Conservation (phyloP, 2,113 vertebrate species). For the Apteryx owenii region DNA sequence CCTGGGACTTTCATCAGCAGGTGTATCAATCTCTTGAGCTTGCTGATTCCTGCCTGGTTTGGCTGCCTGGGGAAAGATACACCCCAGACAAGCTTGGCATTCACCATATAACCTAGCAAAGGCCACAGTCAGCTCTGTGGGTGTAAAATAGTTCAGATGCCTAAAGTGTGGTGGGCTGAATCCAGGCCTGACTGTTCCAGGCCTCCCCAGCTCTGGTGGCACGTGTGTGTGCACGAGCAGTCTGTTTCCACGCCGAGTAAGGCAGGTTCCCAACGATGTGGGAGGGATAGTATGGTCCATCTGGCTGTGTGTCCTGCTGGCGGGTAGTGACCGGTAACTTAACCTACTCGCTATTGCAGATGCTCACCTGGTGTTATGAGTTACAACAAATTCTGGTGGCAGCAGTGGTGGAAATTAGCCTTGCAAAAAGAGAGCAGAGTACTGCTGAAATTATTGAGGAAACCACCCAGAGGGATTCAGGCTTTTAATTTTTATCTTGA, state of each 20-base stretch:
- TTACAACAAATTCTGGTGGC: background rate
- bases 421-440: background rate
- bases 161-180: background rate
- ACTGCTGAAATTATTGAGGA: background rate
- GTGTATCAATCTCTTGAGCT: fast-evolving
- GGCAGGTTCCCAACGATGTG: background rate
- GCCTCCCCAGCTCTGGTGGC: background rate
- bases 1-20: background rate
- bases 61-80: background rate
- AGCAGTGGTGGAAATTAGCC: background rate
- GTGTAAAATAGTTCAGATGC: background rate
- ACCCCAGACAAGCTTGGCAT: background rate
- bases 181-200: background rate
- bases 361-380: background rate
- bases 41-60: background rate
- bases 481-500: background rate
- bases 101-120: background rate
- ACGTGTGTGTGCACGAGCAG: background rate
- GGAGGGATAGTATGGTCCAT: background rate
- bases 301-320: background rate
- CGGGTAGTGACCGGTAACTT: background rate
- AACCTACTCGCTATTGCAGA: fast-evolving
- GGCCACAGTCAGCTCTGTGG: background rate
- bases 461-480: background rate
- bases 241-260: background rate